phyloP scores from a whole-genome alignment of 2,888 invertebrate genomes.

The Zygogramma bicolorata region DNA sequence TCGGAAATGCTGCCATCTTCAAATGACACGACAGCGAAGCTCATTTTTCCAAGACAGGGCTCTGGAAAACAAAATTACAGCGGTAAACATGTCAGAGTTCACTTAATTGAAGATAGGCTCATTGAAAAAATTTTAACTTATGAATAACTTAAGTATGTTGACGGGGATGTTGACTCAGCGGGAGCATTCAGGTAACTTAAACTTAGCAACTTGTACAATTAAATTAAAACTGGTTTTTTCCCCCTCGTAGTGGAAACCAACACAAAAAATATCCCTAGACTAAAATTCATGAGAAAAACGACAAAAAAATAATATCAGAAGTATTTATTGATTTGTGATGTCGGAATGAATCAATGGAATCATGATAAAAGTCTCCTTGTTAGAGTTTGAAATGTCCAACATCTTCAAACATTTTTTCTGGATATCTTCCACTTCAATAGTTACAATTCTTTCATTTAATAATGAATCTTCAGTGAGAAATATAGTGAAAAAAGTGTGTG shows the following conservation, averaged over 20 bases:
- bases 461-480: neutral
- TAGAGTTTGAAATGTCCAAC: neutral
- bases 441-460: neutral
- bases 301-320: neutral
- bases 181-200: no score
- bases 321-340: neutral
- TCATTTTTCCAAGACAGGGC: no score
- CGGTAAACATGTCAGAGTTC: neutral
- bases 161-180: no score
- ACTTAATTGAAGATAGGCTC: neutral
- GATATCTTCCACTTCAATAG: neutral
- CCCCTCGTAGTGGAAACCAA: no score
- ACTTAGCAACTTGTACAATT: no score
- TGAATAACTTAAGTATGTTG: no score
- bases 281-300: neutral
- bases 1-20: no score
- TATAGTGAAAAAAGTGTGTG: neutral
- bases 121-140: no score
- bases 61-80: neutral
- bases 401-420: conserved; percentile 5
- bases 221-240: no score
- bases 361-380: neutral
- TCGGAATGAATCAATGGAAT: neutral
- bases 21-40: no score
- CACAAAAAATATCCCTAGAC: no score